Evolutionary conservation across 1,140 invertebrate genomes (phyloP).

Genomic region (Trachymyrmex cornetzi): DNA sequence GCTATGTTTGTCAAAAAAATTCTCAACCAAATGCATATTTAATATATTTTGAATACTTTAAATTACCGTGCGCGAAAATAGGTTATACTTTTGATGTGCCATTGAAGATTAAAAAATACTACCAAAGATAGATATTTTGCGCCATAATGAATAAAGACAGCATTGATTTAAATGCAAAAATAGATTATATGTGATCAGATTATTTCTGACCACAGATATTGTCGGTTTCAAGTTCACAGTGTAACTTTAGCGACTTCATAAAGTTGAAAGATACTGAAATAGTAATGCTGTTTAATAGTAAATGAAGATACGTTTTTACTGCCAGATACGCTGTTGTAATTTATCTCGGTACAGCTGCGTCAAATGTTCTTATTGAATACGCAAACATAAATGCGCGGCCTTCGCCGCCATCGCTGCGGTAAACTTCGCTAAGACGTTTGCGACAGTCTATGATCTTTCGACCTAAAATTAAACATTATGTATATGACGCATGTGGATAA

Average conservation of each 20-base stretch:
- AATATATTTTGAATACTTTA: not conserved
- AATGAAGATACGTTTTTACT: constrained; percentile 7
- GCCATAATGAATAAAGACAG: not conserved
- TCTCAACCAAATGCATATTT: not conserved
- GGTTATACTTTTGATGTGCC: not conserved
- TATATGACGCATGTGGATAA: not conserved
- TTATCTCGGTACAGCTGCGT: not conserved
- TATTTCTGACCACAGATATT: not conserved
- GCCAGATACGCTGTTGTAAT: not conserved
- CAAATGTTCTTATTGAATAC: constrained; percentile 68
- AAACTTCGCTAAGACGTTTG: constrained; percentile 31
- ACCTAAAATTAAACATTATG: constrained; percentile 14
- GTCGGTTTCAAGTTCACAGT: constrained; percentile 1
- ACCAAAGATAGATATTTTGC: not conserved
- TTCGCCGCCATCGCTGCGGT: constrained; percentile 2
- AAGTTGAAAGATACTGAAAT: constrained; percentile 13
- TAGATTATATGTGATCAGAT: constrained; percentile 17
- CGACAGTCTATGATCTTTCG: constrained; percentile 12
- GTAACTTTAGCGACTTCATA: not conserved
- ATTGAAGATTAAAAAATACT: not conserved
- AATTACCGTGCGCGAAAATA: not conserved
- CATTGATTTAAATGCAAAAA: not conserved
- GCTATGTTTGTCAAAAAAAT: not conserved
- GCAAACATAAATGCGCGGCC: constrained; percentile 65
- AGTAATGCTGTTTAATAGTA: not conserved